A percentile compares a stretch with the other conserved stretches of the same genome.
phyloP scores from a whole-genome alignment of 2,888 invertebrate species.

The Laothoe populi region DNA sequence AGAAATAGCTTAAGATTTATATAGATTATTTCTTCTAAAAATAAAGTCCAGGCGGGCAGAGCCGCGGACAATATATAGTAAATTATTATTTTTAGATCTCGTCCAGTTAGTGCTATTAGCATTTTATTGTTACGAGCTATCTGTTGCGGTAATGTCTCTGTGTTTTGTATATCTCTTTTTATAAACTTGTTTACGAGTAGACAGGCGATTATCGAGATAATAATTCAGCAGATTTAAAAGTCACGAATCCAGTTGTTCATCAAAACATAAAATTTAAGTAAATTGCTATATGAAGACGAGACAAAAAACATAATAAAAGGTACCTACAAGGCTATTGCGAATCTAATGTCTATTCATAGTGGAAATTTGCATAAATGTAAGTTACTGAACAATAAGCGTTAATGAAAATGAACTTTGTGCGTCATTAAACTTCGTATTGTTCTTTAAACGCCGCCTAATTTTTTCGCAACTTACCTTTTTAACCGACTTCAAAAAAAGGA shows the following conservation, averaged over 20 bases:
- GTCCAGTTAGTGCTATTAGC: too few species aligned
- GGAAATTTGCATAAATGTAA: constrained; percentile 9
- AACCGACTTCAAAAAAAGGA: too few species aligned
- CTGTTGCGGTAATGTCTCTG: neutral
- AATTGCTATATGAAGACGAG: neutral
- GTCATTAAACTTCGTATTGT: neutral
- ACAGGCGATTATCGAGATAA: neutral
- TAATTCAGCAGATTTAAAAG: neutral
- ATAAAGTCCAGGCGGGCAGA: too few species aligned
- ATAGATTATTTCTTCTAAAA: too few species aligned
- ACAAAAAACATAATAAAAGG: constrained; percentile 20
- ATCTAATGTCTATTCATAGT: constrained; percentile 3
- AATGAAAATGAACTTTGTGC: constrained; percentile 16
- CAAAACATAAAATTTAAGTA: constrained; percentile 5
- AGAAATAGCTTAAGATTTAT: too few species aligned
- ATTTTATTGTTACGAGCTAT: too few species aligned
- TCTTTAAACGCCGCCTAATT: neutral
- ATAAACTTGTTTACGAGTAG: neutral
- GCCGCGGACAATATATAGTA: too few species aligned
- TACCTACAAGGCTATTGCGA: neutral
- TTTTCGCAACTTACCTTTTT: too few species aligned
- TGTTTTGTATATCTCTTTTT: neutral
- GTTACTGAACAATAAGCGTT: constrained; percentile 11
- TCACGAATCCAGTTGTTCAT: neutral
- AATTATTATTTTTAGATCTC: too few species aligned